Evolutionary conservation across 2,113 vertebrate genomes (phyloP).

Genomic region (Struthio camelus): DNA sequence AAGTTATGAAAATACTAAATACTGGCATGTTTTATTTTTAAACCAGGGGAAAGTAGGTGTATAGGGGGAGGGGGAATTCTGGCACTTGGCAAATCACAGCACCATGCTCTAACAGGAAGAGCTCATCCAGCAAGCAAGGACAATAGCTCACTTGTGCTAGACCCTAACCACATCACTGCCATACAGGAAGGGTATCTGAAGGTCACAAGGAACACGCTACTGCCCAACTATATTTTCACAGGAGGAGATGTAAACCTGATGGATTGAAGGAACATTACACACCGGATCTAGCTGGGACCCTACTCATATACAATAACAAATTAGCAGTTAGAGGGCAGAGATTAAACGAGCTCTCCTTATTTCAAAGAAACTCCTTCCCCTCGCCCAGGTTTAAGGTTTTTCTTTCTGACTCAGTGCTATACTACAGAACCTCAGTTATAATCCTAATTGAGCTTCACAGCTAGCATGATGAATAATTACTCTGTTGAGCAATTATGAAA

Average conservation of each 20-base stretch:
- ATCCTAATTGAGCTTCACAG: background rate
- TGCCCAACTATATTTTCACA: slow-evolving; percentile 42
- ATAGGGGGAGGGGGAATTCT: background rate
- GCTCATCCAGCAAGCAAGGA: slow-evolving; percentile 25
- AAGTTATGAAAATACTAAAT: slow-evolving; percentile 37
- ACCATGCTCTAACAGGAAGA: background rate
- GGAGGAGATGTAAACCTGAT: slow-evolving; percentile 46
- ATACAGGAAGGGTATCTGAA: slow-evolving; percentile 17
- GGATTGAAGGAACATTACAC: slow-evolving; percentile 20
- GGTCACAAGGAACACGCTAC: slow-evolving; percentile 39
- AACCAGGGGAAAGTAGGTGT: background rate
- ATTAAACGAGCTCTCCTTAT: slow-evolving; percentile 40
- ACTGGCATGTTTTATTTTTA: slow-evolving; percentile 15
- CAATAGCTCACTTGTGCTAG: slow-evolving; percentile 51
- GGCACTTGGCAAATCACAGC: background rate
- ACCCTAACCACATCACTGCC: background rate
- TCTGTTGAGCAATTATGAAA: background rate
- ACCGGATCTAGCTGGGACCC: slow-evolving; percentile 11
- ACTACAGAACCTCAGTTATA: background rate
- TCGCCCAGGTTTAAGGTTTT: background rate
- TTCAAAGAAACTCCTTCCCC: background rate
- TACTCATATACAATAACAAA: slow-evolving; percentile 34
- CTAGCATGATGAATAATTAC: background rate
- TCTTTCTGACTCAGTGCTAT: slow-evolving; percentile 5
- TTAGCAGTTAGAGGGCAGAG: background rate